A percentile compares a stretch with the other conserved stretches of the same genome.
phyloP scores from a whole-genome alignment of 23 tunicate genomes.

The Styela clava region DNA sequence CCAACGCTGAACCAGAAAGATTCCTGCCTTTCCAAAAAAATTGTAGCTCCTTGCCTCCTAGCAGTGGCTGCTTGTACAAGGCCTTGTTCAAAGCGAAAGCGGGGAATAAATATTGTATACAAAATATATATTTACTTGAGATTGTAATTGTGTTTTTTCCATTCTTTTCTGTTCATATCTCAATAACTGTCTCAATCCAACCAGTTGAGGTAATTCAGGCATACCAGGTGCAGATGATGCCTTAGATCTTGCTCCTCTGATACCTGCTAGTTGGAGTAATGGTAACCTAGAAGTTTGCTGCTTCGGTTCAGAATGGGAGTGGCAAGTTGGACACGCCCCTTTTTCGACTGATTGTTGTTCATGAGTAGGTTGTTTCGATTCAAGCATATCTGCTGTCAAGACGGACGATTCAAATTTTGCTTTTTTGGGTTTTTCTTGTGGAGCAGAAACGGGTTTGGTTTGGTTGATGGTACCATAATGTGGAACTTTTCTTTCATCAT shows the following conservation, averaged over 20 bases:
- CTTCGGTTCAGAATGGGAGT: neutral
- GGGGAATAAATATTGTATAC: no score
- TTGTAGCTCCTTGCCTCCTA: no score
- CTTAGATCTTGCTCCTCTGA: neutral
- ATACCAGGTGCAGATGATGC: neutral
- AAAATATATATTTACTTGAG: constrained; percentile 4
- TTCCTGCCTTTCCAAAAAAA: no score
- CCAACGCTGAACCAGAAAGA: no score
- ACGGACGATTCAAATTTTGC: neutral
- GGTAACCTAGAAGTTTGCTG: neutral
- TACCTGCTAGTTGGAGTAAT: neutral
- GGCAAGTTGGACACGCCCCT: neutral
- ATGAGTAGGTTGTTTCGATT: neutral
- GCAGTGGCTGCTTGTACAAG: no score
- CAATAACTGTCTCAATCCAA: constrained; percentile 1
- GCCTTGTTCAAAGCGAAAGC: no score
- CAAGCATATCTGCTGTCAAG: constrained; percentile 5
- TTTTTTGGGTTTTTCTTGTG: neutral
- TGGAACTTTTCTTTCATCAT: neutral
- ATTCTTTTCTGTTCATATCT: constrained; percentile 13
- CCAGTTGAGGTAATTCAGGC: neutral
- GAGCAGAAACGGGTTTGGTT: neutral
- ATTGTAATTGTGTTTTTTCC: neutral
- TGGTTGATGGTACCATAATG: neutral
- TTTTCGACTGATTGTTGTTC: neutral